Evolutionary conservation across 1,140 invertebrate genomes (phyloP).

Genomic region (Planococcus citri): DNA sequence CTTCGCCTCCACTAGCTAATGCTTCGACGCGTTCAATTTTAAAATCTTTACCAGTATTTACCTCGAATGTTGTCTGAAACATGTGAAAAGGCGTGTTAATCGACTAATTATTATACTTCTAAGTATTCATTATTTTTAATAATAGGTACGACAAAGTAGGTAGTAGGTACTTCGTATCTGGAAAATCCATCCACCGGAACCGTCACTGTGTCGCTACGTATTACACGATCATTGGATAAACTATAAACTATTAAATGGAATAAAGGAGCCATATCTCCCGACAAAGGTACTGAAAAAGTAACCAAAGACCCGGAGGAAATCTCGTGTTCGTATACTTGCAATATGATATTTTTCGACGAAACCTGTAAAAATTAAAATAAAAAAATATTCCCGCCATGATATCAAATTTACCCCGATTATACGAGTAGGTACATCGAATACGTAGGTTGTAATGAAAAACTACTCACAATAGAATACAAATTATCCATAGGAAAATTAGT

Average conservation of each 20-base stretch:
- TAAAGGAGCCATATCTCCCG: slow-evolving; percentile 44
- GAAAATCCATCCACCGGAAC: slow-evolving; percentile 43
- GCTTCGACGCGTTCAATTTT: slow-evolving; percentile 35
- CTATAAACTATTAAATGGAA: slow-evolving; percentile 44
- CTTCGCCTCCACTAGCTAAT: slow-evolving; percentile 31
- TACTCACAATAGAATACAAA: slow-evolving; percentile 39
- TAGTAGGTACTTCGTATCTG: slow-evolving; percentile 38
- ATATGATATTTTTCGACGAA: slow-evolving; percentile 37
- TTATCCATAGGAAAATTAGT: slow-evolving; percentile 35
- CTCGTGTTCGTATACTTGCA: slow-evolving; percentile 33
- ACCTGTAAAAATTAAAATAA: slow-evolving; percentile 30
- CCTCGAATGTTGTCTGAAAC: slow-evolving; percentile 27
- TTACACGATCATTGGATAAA: slow-evolving; percentile 36
- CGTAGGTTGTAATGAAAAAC: slow-evolving; percentile 9
- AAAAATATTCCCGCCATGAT: neutral
- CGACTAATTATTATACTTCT: neutral
- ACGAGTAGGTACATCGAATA: too few species aligned
- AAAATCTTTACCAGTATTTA: slow-evolving; percentile 37
- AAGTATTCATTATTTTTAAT: too few species aligned
- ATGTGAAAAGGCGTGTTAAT: neutral
- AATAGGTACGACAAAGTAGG: too few species aligned
- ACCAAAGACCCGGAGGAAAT: slow-evolving; percentile 31
- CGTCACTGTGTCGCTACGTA: slow-evolving; percentile 43
- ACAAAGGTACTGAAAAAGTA: slow-evolving; percentile 37
- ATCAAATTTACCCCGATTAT: neutral